Conservation (phyloP, 2,888 invertebrate genomes). For the Coelinius sp. region DNA sequence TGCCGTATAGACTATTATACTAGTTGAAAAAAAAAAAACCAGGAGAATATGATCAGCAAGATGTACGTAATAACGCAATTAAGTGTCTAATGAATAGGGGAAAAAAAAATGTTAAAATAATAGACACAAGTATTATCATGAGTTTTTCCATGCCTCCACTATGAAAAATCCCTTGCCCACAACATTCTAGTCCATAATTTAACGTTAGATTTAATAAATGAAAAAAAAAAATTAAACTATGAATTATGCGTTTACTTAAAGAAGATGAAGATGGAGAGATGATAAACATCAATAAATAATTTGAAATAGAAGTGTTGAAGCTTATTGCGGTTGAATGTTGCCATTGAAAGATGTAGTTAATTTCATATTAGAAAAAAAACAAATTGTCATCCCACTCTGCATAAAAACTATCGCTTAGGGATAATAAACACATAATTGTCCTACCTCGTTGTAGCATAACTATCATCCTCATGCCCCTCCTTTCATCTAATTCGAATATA, state of each 20-base stretch:
- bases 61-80: constrained; percentile 34
- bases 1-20: constrained; percentile 43
- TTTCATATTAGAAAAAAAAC: constrained; percentile 6
- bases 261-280: not conserved
- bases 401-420: constrained; percentile 37
- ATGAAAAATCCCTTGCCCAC: constrained; percentile 37
- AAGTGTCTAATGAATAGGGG: not conserved
- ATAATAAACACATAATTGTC: constrained; percentile 44
- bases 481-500: no score
- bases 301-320: no score
- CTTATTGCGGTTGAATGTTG: no score
- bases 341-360: no score
- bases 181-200: constrained; percentile 52
- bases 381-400: constrained; percentile 31
- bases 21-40: constrained; percentile 35
- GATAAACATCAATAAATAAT: no score
- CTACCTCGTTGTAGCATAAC: constrained; percentile 46
- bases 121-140: constrained; percentile 13
- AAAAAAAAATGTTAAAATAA: not conserved
- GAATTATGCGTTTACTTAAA: not conserved
- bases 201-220: constrained; percentile 39
- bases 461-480: constrained; percentile 38
- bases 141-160: not conserved
- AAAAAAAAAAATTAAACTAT: constrained; percentile 6
- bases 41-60: constrained; percentile 17